Percentiles rank a stretch among this genome's conserved stretches.
These are phyloP conservation scores for Argentina silus DNA, from an alignment of 2,797 vertebrate genomes.

Conservation along the genomic window DNA sequence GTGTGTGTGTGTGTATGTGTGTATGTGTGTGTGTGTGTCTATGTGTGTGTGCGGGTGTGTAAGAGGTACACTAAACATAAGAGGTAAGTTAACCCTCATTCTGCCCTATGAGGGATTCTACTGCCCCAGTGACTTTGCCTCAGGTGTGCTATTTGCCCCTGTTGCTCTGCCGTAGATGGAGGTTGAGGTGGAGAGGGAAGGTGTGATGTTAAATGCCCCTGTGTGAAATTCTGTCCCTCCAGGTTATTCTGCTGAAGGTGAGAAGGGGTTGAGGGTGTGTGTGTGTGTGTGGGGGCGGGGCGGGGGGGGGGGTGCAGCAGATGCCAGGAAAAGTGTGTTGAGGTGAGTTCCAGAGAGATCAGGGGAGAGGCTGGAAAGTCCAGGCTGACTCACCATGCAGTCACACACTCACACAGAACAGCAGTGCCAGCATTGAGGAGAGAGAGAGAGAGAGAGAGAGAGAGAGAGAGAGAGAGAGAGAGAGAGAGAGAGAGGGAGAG, in stretches of 20 bases:
- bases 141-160: too few species aligned
- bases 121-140: too few species aligned
- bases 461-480: constrained; percentile 7
- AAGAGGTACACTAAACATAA: too few species aligned
- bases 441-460: constrained; percentile 15
- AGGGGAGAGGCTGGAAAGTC: constrained; percentile 35
- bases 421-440: not conserved
- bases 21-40: too few species aligned
- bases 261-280: not conserved
- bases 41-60: too few species aligned
- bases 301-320: not conserved
- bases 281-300: not conserved
- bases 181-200: not conserved
- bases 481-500: constrained; percentile 26
- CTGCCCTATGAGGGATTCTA: too few species aligned
- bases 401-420: constrained; percentile 30
- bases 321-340: constrained; percentile 26
- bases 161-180: too few species aligned
- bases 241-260: not conserved
- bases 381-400: constrained; percentile 38
- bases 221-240: constrained; percentile 6
- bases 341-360: constrained; percentile 14
- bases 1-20: too few species aligned
- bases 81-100: too few species aligned
- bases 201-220: constrained; percentile 1